Conservation (phyloP, 2,113 vertebrate genomes). For the Quiscalus mexicanus region DNA sequence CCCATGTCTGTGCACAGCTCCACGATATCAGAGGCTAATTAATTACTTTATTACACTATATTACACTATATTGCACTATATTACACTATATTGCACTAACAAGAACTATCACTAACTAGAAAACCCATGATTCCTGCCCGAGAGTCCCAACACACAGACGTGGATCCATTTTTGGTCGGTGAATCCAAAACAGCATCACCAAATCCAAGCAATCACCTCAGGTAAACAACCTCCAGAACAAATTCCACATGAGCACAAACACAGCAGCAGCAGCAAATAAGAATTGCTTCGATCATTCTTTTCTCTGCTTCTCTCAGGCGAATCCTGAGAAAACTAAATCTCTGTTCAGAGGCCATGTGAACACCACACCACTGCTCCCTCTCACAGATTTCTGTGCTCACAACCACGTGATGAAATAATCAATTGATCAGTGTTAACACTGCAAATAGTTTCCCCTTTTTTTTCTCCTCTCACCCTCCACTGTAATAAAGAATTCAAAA, state of each 20-base stretch:
- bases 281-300: not conserved
- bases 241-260: too few species aligned
- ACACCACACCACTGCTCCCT: not conserved
- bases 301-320: not conserved
- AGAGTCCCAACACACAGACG: not conserved
- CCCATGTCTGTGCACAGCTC: not conserved
- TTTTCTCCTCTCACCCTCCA: not conserved
- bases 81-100: too few species aligned
- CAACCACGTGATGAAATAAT: conserved; percentile 17
- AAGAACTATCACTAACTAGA: not conserved
- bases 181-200: not conserved
- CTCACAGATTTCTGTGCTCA: not conserved
- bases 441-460: not conserved
- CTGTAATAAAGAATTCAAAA: not conserved
- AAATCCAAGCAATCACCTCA: not conserved
- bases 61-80: too few species aligned
- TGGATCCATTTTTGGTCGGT: not conserved
- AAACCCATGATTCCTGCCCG: not conserved
- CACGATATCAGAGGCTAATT: not conserved
- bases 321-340: not conserved
- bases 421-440: not conserved
- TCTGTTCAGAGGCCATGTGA: not conserved
- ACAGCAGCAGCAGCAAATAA: not conserved
- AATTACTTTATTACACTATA: not conserved
- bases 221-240: not conserved